These are phyloP conservation scores for Branchellion lobata DNA, from an alignment of 2,888 invertebrate species.

Conservation along the genomic window DNA sequence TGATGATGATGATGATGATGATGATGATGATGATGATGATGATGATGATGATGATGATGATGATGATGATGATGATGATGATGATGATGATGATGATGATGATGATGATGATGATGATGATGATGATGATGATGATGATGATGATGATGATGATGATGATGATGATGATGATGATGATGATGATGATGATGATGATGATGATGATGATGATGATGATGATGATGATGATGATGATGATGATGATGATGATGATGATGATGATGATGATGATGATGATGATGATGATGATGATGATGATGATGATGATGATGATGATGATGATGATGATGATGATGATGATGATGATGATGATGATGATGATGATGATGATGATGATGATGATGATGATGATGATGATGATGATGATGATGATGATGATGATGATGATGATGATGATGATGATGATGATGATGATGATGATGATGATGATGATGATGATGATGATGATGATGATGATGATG, in stretches of 20 bases:
- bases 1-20: constrained; percentile 8
- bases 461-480: not conserved
- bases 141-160: not conserved
- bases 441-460: constrained; percentile 3
- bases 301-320: not conserved
- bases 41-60: constrained; percentile 36
- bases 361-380: constrained; percentile 4
- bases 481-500: too few relatives aligned
- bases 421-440: not conserved
- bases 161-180: constrained; percentile 21
- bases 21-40: constrained; percentile 19
- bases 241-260: constrained; percentile 14
- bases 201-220: constrained; percentile 11
- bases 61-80: constrained; percentile 1
- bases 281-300: not conserved
- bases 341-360: not conserved
- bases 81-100: constrained; percentile 49
- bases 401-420: not conserved
- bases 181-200: constrained; percentile 25
- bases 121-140: constrained; percentile 52
- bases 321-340: not conserved
- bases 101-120: constrained; percentile 49
- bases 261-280: not conserved
- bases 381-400: too few relatives aligned
- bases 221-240: constrained; percentile 17